Evolutionary conservation across 2,113 vertebrate species (phyloP), one percentile per base, ranked within the genome.

Genomic region (Pungitius pungitius): DNA sequence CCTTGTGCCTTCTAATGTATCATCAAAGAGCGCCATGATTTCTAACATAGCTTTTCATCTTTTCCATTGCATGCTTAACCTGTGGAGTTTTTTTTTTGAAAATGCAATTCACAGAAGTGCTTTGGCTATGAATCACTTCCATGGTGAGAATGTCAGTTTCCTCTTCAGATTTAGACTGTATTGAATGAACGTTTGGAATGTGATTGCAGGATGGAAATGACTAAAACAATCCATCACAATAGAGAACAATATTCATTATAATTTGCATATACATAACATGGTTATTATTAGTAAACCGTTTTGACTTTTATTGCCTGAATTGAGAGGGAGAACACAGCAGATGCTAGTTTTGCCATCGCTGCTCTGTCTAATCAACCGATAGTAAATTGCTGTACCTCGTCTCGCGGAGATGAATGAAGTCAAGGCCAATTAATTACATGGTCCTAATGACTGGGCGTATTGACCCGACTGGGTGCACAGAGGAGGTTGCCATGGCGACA

Each of bases 341-440:
- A 58, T 59, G 60, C 45, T 51, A 24, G 68, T 73, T 65, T 69
- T 66, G n/a, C 22, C 51, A 69, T 60, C 79, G 63, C 66, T 72
- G 67, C 88, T 84, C 67, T 57, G 68, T 81, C 80, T 76, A 84
- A 72, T 56, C 80, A 83, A 83, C 79, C 84, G 75, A 77, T 51
- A 78, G 75, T 77, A 80, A 77, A 82, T 84, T 80, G 77, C 75
- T 80, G 78, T 64, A 58, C 65, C 82, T 81, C 27, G 61, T 70
- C 75, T 73, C 76, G 80, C 78, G 73, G 68, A 81, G 81, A 84
- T 82, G 81, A 91, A 86, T 84, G 81, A 87, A 90, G 91, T 81
- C 84, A 30, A 85, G 85, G 89, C 80, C 87, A 88, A 92, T 93
- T 94, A 94, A 93, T 94, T 88, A 91, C 85, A 90, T 85, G 87